Evolutionary conservation across 2,888 invertebrate species (phyloP), one percentile per base, ranked within the genome.

Genomic region (Malachius bipustulatus): DNA sequence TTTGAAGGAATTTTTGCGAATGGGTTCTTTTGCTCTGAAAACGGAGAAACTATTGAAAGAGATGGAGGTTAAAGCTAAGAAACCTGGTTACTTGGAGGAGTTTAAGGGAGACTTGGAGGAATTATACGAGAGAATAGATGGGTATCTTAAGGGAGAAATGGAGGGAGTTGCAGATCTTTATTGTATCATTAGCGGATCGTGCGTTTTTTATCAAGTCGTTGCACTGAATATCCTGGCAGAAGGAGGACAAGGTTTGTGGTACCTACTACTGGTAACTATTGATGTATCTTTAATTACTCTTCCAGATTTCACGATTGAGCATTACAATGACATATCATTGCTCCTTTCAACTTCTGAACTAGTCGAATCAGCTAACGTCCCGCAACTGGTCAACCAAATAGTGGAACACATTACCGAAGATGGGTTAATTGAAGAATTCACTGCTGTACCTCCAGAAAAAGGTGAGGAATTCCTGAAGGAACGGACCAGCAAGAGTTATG

Each of bases 301-400:
- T 19, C 6, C 26, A 47, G 49, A 48, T 24, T 38, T 82, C 50
- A 71, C 69, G 2, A 56, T 64, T 1, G 76, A 78, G 10, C 72
- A 79, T 43, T 75, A 75, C 47, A 68, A 71, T 24, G 85, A 87
- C 57, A 71, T 84, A 30, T 73, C 78, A 0, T 50, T 68, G 14
- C 56, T 88, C 13, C 63, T 85, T 24, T 73, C 79, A 8, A 74
- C 77, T 0, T 79, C 79, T 46, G 60, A 61, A 1, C 71, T 77
- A 41, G 78, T 82, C 0, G 65, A 82, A 33, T 84, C 85, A 11
- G 83, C 80, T 0, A 82, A 84, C 52, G 75, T 88, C 47, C 76
- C 54, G 33, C 48, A 48, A 13, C 45, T 46, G 33, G 41, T 62
- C 11, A 53, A 59, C 44, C 40, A 48, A 32, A 57, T 62, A 8